These are phyloP conservation scores for Athetis lepigone DNA, from an alignment of 2,888 invertebrate genomes.

Conservation along the genomic window DNA sequence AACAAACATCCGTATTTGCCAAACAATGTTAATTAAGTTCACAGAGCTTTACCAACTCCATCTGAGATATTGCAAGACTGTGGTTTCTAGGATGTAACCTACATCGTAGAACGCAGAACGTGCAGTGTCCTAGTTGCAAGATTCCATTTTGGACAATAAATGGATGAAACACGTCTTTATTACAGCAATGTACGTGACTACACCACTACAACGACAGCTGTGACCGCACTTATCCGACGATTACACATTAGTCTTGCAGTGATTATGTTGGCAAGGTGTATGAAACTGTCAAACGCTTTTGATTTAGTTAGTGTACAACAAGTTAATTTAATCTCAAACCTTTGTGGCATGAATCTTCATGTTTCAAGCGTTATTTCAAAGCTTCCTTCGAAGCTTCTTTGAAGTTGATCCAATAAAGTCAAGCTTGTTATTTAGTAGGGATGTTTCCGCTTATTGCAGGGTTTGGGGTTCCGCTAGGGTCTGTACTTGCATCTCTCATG, in stretches of 20 bases:
- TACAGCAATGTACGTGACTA: constrained; percentile 46
- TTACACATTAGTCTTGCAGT: constrained; percentile 15
- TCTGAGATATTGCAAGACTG: constrained; percentile 40
- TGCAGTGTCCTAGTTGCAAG: constrained; percentile 36
- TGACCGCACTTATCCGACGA: not conserved
- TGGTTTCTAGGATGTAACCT: constrained; percentile 50
- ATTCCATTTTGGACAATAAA: constrained; percentile 47
- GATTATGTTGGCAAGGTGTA: constrained; percentile 5
- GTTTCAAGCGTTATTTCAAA: not conserved
- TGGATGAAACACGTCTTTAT: constrained; percentile 49
- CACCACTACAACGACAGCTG: constrained; percentile 11
- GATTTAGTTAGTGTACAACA: not conserved
- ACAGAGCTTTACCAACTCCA: constrained; percentile 26
- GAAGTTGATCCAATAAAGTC: not conserved
- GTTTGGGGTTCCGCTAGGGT: not conserved
- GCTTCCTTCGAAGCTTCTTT: not conserved
- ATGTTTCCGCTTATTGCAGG: not conserved
- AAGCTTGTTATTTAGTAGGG: too few relatives aligned
- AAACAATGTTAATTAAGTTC: constrained; percentile 46
- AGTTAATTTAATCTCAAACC: not conserved
- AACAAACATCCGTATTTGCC: constrained; percentile 28
- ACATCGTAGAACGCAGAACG: constrained; percentile 27
- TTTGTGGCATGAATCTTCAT: not conserved
- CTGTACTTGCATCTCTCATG: not conserved
- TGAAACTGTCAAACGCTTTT: constrained; percentile 15